Evolutionary conservation across 2,797 vertebrate genomes (phyloP).

Genomic region (Vireo griseus): DNA sequence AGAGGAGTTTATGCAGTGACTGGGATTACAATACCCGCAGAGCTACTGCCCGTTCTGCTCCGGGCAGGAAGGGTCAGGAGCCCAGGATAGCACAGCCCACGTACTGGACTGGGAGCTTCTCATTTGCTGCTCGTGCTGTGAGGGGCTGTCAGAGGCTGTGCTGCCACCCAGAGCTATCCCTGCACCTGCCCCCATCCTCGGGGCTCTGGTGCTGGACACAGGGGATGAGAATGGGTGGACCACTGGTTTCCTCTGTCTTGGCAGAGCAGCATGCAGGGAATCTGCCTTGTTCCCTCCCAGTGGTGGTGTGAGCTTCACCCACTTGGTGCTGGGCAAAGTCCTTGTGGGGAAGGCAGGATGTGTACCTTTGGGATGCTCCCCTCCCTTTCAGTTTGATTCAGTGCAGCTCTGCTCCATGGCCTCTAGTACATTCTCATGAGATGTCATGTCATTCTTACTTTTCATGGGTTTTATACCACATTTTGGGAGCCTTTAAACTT

Average conservation of each 20-base stretch:
- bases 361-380: background rate
- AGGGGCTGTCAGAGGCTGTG: background rate
- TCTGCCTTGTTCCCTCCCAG: background rate
- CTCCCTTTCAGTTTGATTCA: background rate
- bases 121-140: background rate
- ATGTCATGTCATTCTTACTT: background rate
- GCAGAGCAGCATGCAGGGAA: background rate
- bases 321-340: background rate
- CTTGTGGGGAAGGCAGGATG: background rate
- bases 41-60: background rate
- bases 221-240: background rate
- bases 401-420: background rate
- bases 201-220: accelerated
- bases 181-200: background rate
- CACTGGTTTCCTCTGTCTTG: background rate
- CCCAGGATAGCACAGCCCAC: accelerated
- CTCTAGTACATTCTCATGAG: background rate
- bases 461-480: background rate
- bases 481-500: background rate
- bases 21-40: background rate
- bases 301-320: background rate
- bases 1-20: background rate
- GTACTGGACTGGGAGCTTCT: accelerated
- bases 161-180: background rate
- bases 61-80: background rate